Evolutionary conservation across 2,113 vertebrate genomes (phyloP), one percentile per base, ranked within the genome.

Genomic region (Eira barbara): DNA sequence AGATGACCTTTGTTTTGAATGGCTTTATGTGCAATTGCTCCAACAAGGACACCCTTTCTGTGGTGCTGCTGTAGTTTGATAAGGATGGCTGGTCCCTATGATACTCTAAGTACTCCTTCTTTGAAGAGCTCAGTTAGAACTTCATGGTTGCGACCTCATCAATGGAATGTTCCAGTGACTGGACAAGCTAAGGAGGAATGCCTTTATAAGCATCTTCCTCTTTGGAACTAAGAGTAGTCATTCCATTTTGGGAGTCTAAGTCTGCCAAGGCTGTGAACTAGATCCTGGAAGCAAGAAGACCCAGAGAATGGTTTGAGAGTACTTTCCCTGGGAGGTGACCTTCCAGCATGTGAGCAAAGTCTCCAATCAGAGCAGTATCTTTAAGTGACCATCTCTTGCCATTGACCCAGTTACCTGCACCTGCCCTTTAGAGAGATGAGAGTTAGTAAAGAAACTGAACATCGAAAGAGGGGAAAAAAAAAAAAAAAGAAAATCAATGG

Each of bases 11-110:
- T 89, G 99, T 89, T 93, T 99, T 74, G 98, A 99, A 99, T 31
- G 99, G 99, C 12, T 7, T 74, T 98, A 99, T 99, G 98, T 98
- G 98, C 49, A 99, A 99, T 79, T 99, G 99, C 95, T 99, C 99
- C 85, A 99, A 99, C 2, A 99, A 99, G 96, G 99, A 99, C 97
- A 99, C 99, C 11, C 69, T 99, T 94, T 98, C 93, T 0, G 45
- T 45, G 13, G 9, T 2, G 1, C 39, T 73, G 4, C 89, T 39
- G 21, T 57, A 25, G 29, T 65, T 69, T 57, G 47, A 79, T 47
- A 49, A 80, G 31, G 25, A 73, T 29, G 25, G 20, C 14, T 74
- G 52, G 39, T 92, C 4, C 73, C 47, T 39, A 0, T 65, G 18
- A 42, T 83, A 74, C 57, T 39, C 21, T 11, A 27, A 17, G 6